These are phyloP conservation scores for Leuctra nigra DNA, from an alignment of 2,888 invertebrate genomes.

Conservation along the genomic window DNA sequence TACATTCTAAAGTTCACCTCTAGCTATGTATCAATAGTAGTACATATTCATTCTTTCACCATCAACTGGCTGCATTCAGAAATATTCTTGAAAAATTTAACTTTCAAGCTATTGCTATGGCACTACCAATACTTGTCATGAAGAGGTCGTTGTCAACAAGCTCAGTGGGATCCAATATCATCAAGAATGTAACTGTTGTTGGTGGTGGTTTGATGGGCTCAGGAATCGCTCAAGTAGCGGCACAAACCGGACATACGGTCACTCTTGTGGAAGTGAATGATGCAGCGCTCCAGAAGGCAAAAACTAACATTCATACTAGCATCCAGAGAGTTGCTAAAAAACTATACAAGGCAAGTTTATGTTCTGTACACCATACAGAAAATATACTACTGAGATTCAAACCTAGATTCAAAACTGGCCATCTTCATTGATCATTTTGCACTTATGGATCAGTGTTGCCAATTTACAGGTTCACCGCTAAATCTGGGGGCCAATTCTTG, in stretches of 20 bases:
- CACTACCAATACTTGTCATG: conserved; percentile 16
- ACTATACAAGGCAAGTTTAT: conserved; percentile 50
- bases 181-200: conserved; percentile 75
- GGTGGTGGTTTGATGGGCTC: conserved; percentile 87
- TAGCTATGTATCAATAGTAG: no score
- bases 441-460: no score
- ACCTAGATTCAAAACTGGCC: no score
- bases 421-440: no score
- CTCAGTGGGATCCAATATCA: conserved; percentile 39
- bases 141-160: conserved; percentile 18
- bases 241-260: conserved; percentile 76
- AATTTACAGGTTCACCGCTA: no score
- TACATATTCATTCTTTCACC: no score
- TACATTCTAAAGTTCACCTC: no score
- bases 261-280: conserved; percentile 71
- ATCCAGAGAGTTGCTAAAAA: conserved; percentile 74
- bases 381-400: no score
- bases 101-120: conserved; percentile 18
- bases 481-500: no score
- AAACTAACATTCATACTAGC: conserved; percentile 59
- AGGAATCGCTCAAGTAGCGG: conserved; percentile 86
- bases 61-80: no score
- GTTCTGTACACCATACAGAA: no score
- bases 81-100: no score
- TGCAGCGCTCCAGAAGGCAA: conserved; percentile 64